Evolutionary conservation across 2,888 invertebrate species (phyloP).

Genomic region (Chloromyia formosa): DNA sequence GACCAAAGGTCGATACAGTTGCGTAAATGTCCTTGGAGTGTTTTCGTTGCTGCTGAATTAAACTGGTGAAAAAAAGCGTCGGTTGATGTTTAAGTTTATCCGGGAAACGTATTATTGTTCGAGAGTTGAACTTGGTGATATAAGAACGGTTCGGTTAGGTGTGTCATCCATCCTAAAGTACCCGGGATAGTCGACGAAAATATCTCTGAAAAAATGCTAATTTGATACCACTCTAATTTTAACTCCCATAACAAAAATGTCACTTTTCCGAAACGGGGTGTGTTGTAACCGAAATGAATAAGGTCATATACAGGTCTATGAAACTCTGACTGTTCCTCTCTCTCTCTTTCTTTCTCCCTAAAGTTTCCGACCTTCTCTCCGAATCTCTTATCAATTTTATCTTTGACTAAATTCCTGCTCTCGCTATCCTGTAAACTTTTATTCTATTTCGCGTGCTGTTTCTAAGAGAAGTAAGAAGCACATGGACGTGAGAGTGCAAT

Average conservation of each 20-base stretch:
- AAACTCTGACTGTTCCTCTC: constrained; percentile 29
- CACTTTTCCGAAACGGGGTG: constrained; percentile 40
- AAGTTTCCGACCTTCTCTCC: background rate
- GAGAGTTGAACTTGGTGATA: no score
- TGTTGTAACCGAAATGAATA: constrained; percentile 43
- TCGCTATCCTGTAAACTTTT: no score
- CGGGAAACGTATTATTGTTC: no score
- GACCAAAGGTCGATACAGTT: constrained; percentile 8
- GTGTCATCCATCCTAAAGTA: background rate
- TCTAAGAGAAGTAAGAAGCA: background rate
- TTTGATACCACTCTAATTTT: background rate
- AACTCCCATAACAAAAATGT: constrained; percentile 18
- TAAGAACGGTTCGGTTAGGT: no score
- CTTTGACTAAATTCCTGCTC: background rate
- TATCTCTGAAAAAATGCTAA: constrained; percentile 23
- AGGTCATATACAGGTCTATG: constrained; percentile 36
- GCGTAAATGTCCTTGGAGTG: constrained; percentile 21
- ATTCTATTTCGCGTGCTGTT: background rate
- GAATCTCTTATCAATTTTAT: background rate
- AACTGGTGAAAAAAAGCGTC: background rate
- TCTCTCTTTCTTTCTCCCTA: constrained; percentile 11
- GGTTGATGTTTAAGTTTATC: background rate
- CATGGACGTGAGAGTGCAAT: background rate
- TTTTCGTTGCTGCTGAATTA: background rate
- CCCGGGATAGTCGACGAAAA: no score